Evolutionary conservation across 2,113 vertebrate genomes (phyloP), one percentile per base, ranked within the genome.

Genomic region (Scartelaos histophorus): DNA sequence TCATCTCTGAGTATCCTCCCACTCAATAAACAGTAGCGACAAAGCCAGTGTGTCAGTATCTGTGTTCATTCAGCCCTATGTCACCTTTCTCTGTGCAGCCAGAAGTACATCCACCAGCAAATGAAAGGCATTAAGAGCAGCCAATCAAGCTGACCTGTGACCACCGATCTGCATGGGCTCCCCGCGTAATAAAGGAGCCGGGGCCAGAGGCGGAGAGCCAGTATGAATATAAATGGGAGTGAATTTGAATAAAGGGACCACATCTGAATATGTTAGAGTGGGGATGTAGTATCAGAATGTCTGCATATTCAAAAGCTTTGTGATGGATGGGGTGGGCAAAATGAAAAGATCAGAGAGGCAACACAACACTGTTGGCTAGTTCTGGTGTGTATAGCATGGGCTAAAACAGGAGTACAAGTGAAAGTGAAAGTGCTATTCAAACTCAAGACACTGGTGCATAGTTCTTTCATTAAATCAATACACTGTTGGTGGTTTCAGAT

Each of bases 181-280:
- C 81, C 61, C 68, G 65, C 51, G 72, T 75, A 79, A 82, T 75
- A 73, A 75, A 75, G 65, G 61, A 80, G 75, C 66, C 24, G 46
- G 38, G 72, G 76, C 79, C 70, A 57, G 74, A 66, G 65, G 24
- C 54, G 57, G 62, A 82, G 77, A 56, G 51, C 75, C 74, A 74
- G 79, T 80, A 79, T 89, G 80, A 86, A 89, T 88, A 78, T 78
- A 81, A 87, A 91, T 86, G 68, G 83, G 74, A 3, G 19, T 29
- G 65, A 62, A 89, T 90, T 88, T 89, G 58, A 88, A 90, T 89
- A 82, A 73, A 64, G 62, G 64, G 71, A 73, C 43, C 45, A 72
- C 65, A 81, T 87, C 78, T 76, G 66, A 88, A 85, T 87, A 74
- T 74, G 83, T 71, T 64, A 60, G 43, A 58, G 53, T 60, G 61